Evolutionary conservation across 2,113 vertebrate genomes (phyloP).

Genomic region (Amphilophus citrinellus): DNA sequence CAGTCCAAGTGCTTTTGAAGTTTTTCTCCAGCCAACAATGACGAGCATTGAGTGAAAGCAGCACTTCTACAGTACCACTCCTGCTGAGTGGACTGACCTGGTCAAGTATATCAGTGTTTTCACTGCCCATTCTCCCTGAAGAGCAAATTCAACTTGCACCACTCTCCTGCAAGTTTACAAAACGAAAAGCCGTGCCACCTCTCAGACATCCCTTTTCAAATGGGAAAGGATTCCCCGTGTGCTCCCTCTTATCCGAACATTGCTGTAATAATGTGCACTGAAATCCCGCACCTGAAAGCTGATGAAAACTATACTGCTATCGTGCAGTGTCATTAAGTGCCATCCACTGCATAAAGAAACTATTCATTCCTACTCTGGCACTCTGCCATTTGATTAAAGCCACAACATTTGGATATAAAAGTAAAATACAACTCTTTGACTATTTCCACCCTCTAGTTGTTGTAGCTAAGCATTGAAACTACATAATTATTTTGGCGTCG

Average conservation of each 20-base stretch:
- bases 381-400: slow-evolving; percentile 37
- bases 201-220: slow-evolving; percentile 48
- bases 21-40: slow-evolving; percentile 74
- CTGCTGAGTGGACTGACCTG: slow-evolving; percentile 50
- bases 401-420: slow-evolving; percentile 53
- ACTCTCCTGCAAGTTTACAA: slow-evolving; percentile 46
- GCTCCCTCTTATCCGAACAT: slow-evolving; percentile 39
- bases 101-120: slow-evolving; percentile 80
- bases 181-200: not conserved
- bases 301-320: slow-evolving; percentile 52
- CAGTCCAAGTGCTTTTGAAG: slow-evolving; percentile 67
- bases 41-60: slow-evolving; percentile 69
- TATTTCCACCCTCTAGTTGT: slow-evolving; percentile 45
- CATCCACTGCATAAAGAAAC: slow-evolving; percentile 54
- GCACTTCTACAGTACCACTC: slow-evolving; percentile 51
- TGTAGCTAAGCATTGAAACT: slow-evolving; percentile 42
- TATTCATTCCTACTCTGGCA: slow-evolving; percentile 56
- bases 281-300: slow-evolving; percentile 52
- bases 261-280: slow-evolving; percentile 45
- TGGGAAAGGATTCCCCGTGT: not conserved
- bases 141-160: slow-evolving; percentile 62
- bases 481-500: slow-evolving; percentile 22
- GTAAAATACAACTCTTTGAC: slow-evolving; percentile 41
- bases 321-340: slow-evolving; percentile 47
- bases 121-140: slow-evolving; percentile 68